These are phyloP conservation scores for Caprella mutica DNA, from an alignment of 2,888 invertebrate genomes.

Conservation along the genomic window DNA sequence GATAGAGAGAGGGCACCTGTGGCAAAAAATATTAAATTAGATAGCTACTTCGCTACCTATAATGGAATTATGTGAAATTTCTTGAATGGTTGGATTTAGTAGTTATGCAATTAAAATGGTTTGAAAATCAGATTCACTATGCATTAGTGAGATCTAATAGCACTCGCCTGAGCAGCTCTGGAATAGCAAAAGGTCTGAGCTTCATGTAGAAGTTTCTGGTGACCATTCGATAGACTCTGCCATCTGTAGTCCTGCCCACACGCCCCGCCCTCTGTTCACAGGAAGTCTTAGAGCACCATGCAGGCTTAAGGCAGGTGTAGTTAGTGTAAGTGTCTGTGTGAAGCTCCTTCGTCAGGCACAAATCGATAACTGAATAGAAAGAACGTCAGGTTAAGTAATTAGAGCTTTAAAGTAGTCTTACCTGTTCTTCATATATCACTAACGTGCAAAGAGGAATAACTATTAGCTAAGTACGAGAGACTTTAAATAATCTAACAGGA, in stretches of 20 bases:
- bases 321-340: constrained; percentile 63
- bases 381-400: background rate
- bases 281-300: constrained; percentile 82
- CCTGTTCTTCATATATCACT: no score
- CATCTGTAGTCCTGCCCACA: constrained; percentile 73
- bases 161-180: background rate
- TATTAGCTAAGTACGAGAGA: no score
- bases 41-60: no score
- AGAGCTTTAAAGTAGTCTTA: no score
- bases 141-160: background rate
- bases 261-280: constrained; percentile 82
- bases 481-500: no score
- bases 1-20: constrained; percentile 66
- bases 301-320: constrained; percentile 61
- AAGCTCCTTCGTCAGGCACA: constrained; percentile 76
- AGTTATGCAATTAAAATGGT: no score
- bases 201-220: constrained; percentile 50
- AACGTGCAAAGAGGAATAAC: no score
- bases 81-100: no score
- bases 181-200: no score
- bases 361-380: constrained; percentile 62
- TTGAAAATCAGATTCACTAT: background rate
- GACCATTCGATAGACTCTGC: constrained; percentile 70
- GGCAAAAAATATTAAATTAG: no score
- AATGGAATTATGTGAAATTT: no score